Evolutionary conservation across 2,797 vertebrate genomes (phyloP).

Genomic region (Dallia pectoralis): DNA sequence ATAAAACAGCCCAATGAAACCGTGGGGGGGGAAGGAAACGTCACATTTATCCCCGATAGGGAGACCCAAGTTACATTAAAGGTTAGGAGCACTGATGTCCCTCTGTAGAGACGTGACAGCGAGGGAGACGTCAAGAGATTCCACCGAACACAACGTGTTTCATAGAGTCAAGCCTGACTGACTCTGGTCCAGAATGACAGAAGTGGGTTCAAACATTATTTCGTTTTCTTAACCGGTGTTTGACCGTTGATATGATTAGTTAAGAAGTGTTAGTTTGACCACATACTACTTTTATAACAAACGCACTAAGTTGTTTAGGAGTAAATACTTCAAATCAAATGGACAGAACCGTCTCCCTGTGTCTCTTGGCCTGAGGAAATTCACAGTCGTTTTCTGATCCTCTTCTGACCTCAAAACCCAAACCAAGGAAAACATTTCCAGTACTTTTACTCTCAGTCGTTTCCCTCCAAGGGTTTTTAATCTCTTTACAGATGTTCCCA

Average conservation of each 20-base stretch:
- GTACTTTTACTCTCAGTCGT: conserved; percentile 34
- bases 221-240: no score
- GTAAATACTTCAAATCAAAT: no score
- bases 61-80: conserved; percentile 27
- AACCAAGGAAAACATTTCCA: conserved; percentile 35
- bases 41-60: conserved; percentile 59
- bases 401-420: conserved; percentile 57
- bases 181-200: not conserved
- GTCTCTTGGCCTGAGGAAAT: conserved; percentile 53
- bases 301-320: no score
- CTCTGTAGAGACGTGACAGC: conserved; percentile 20
- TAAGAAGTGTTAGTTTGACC: no score
- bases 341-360: not conserved
- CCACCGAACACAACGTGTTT: not conserved
- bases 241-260: no score
- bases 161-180: not conserved
- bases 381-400: conserved; percentile 52
- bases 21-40: conserved; percentile 58
- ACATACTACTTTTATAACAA: no score
- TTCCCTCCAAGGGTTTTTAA: conserved; percentile 32
- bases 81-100: conserved; percentile 41
- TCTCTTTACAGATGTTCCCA: conserved; percentile 26
- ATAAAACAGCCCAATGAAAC: conserved; percentile 64
- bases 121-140: conserved; percentile 6
- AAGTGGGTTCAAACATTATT: no score